Percentiles rank a stretch among this genome's conserved stretches.
Conservation (phyloP, 2,797 vertebrate species). For the Sphenopsis melanotis region DNA sequence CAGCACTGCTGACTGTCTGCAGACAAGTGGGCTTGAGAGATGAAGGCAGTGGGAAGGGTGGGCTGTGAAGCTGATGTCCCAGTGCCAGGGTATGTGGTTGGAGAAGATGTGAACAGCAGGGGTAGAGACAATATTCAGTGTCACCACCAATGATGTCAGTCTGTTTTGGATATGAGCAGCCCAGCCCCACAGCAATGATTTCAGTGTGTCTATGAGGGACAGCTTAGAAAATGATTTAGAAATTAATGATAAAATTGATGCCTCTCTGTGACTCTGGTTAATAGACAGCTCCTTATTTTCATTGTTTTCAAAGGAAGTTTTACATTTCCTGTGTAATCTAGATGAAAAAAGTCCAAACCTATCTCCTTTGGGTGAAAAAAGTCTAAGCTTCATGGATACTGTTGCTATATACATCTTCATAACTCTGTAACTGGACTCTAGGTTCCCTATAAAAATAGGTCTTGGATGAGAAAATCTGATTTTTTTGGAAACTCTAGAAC, state of each 20-base stretch:
- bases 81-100: neutral
- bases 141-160: neutral
- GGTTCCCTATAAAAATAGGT: neutral
- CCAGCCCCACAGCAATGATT: neutral
- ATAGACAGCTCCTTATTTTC: neutral
- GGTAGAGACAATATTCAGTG: neutral
- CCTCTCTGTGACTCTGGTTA: neutral
- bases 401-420: neutral
- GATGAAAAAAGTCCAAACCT: neutral
- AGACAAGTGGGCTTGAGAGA: neutral
- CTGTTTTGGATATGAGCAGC: neutral
- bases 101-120: neutral
- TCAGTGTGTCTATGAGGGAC: neutral
- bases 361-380: neutral
- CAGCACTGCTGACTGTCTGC: neutral
- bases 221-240: neutral
- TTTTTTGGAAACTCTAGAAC: neutral
- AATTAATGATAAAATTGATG: neutral
- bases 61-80: neutral
- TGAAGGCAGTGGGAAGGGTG: neutral
- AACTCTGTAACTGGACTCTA: neutral
- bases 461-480: neutral
- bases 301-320: neutral
- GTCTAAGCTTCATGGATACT: conserved; percentile 1
- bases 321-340: neutral